Evolutionary conservation across 2,888 invertebrate species (phyloP).

Genomic region (Catocala nupta): DNA sequence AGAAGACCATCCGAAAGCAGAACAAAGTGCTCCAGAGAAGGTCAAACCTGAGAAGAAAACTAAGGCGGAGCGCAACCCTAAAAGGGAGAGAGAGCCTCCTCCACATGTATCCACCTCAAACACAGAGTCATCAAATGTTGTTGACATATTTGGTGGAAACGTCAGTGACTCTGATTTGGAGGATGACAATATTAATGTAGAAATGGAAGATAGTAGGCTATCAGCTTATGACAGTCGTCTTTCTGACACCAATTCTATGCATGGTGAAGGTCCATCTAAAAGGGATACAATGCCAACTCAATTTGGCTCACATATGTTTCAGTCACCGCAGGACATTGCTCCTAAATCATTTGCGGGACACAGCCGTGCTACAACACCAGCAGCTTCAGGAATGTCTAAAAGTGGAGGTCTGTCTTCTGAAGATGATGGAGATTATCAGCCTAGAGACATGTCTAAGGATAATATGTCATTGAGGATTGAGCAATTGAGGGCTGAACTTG

Average conservation of each 20-base stretch:
- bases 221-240: slow-evolving; percentile 92
- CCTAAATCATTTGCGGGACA: slow-evolving; percentile 59
- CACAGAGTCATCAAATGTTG: slow-evolving; percentile 74
- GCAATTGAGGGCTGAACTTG: slow-evolving; percentile 91
- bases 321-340: slow-evolving; percentile 52
- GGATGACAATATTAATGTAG: slow-evolving; percentile 93
- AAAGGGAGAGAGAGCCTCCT: slow-evolving; percentile 47
- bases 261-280: slow-evolving; percentile 63
- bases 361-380: slow-evolving; percentile 58
- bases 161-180: slow-evolving; percentile 95
- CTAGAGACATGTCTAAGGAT: slow-evolving; percentile 74
- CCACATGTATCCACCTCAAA: slow-evolving; percentile 49
- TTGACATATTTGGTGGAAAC: slow-evolving; percentile 96
- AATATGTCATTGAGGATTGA: slow-evolving; percentile 89
- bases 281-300: slow-evolving; percentile 65
- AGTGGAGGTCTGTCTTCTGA: slow-evolving; percentile 68
- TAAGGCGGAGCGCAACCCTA: slow-evolving; percentile 63
- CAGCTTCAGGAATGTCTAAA: slow-evolving; percentile 56
- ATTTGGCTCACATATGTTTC: slow-evolving; percentile 76
- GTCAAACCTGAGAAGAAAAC: slow-evolving; percentile 71
- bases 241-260: slow-evolving; percentile 87
- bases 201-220: slow-evolving; percentile 93
- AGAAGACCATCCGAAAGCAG: slow-evolving; percentile 88
- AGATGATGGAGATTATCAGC: slow-evolving; percentile 71
- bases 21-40: slow-evolving; percentile 54